phyloP scores from a whole-genome alignment of 2,888 invertebrate genomes.

The Spodoptera picta region DNA sequence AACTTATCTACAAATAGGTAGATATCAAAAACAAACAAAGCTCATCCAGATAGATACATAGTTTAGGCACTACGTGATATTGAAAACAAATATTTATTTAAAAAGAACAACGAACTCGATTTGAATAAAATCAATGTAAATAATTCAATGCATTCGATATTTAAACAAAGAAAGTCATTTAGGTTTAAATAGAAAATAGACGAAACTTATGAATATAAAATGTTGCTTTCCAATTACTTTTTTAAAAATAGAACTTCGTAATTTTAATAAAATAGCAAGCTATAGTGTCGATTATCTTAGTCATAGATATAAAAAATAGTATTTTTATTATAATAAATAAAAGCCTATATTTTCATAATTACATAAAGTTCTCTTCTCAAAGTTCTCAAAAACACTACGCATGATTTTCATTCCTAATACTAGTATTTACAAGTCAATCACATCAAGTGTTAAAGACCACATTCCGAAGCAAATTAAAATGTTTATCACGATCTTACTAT shows the following conservation, averaged over 20 bases:
- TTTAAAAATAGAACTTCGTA: neutral
- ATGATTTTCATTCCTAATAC: slow-evolving; percentile 28
- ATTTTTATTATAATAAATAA: too few relatives aligned
- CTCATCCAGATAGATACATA: too few relatives aligned
- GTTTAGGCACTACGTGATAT: too few relatives aligned
- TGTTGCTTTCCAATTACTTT: slow-evolving; percentile 36
- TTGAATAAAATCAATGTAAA: slow-evolving; percentile 8
- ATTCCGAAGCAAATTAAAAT: slow-evolving; percentile 64
- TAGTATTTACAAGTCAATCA: slow-evolving; percentile 24
- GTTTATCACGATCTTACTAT: slow-evolving; percentile 67
- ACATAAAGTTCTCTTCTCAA: too few relatives aligned
- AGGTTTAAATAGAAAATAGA: slow-evolving; percentile 15
- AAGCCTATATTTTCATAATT: too few relatives aligned
- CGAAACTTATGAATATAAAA: slow-evolving; percentile 18
- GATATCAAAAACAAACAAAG: too few relatives aligned
- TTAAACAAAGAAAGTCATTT: slow-evolving; percentile 39
- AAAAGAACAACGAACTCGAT: slow-evolving; percentile 3
- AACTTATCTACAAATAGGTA: neutral
- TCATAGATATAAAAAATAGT: too few relatives aligned
- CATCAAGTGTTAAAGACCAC: slow-evolving; percentile 51
- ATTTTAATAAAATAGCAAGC: neutral
- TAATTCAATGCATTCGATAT: neutral
- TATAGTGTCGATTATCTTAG: too few relatives aligned
- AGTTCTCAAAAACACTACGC: slow-evolving; percentile 8
- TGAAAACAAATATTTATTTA: too few relatives aligned